A percentile compares a stretch with the other conserved stretches of the same genome.
phyloP scores from a whole-genome alignment of 2,888 invertebrate genomes.

The Yponomeuta sedellus region DNA sequence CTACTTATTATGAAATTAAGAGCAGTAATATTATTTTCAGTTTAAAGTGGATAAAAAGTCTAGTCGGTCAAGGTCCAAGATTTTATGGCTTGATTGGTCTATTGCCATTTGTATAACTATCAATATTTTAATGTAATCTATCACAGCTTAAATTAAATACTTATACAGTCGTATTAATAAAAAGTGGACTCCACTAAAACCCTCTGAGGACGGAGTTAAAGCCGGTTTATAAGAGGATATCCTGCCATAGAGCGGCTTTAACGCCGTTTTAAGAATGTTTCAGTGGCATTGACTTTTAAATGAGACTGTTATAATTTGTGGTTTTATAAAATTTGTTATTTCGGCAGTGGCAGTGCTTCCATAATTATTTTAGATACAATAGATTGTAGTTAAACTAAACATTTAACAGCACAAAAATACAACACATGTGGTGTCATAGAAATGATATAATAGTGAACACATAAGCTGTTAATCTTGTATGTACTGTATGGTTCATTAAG shows the following conservation, averaged over 20 bases:
- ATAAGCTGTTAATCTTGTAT: too few relatives aligned
- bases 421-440: not conserved
- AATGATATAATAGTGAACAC: too few relatives aligned
- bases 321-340: not conserved
- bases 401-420: not conserved
- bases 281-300: too few relatives aligned
- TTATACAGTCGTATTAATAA: too few relatives aligned
- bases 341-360: conserved; percentile 4
- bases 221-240: too few relatives aligned
- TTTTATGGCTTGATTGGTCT: not conserved
- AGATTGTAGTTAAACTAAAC: not conserved
- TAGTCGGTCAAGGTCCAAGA: conserved; percentile 1
- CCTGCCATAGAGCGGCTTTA: too few relatives aligned
- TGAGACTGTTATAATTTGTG: too few relatives aligned
- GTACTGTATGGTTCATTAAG: too few relatives aligned
- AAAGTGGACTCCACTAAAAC: too few relatives aligned
- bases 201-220: too few relatives aligned
- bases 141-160: not conserved
- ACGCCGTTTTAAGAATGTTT: too few relatives aligned
- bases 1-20: conserved; percentile 8
- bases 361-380: not conserved
- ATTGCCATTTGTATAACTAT: not conserved
- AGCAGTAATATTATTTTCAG: not conserved
- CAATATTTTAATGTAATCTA: not conserved
- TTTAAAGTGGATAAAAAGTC: conserved; percentile 6